These are phyloP conservation scores for Fistularia commersonii DNA, from an alignment of 2,797 vertebrate genomes.

Conservation along the genomic window DNA sequence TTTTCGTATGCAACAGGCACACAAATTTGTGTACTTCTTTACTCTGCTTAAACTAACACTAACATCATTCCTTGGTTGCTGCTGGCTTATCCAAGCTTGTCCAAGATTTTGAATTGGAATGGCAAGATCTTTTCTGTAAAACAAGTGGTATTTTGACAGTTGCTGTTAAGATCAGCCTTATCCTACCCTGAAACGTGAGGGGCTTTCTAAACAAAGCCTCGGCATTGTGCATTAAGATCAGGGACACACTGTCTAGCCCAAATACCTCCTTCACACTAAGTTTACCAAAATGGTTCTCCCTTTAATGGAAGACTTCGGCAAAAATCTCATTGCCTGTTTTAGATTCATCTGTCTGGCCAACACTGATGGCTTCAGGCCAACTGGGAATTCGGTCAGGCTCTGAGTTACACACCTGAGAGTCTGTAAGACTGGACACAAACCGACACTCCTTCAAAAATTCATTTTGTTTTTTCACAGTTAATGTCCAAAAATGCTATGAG, in stretches of 20 bases:
- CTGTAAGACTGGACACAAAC: slow-evolving; percentile 58
- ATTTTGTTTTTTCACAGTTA: slow-evolving; percentile 55
- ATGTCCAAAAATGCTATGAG: slow-evolving; percentile 49
- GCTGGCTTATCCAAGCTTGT: slow-evolving; percentile 49
- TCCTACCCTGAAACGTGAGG: slow-evolving; percentile 49
- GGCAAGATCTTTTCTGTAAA: slow-evolving; percentile 52
- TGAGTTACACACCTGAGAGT: slow-evolving; percentile 64
- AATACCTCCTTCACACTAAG: slow-evolving; percentile 50
- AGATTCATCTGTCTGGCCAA: slow-evolving; percentile 54
- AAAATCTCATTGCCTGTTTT: slow-evolving; percentile 59
- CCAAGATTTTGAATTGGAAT: slow-evolving; percentile 65
- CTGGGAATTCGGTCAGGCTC: slow-evolving; percentile 59
- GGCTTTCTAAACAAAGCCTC: slow-evolving; percentile 50
- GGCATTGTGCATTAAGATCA: slow-evolving; percentile 50
- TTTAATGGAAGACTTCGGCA: slow-evolving; percentile 41
- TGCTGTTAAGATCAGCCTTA: slow-evolving; percentile 55
- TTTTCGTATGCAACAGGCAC: too few relatives aligned
- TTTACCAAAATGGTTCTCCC: slow-evolving; percentile 37
- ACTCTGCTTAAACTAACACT: slow-evolving; percentile 42
- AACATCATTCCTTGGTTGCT: slow-evolving; percentile 59
- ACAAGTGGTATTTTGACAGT: slow-evolving; percentile 52
- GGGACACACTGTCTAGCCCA: slow-evolving; percentile 46
- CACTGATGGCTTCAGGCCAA: slow-evolving; percentile 57
- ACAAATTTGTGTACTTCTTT: slow-evolving; percentile 62
- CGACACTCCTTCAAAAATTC: slow-evolving; percentile 48